Conservation (phyloP, 2,888 invertebrate genomes). For the Pandemis cinnamomeana region DNA sequence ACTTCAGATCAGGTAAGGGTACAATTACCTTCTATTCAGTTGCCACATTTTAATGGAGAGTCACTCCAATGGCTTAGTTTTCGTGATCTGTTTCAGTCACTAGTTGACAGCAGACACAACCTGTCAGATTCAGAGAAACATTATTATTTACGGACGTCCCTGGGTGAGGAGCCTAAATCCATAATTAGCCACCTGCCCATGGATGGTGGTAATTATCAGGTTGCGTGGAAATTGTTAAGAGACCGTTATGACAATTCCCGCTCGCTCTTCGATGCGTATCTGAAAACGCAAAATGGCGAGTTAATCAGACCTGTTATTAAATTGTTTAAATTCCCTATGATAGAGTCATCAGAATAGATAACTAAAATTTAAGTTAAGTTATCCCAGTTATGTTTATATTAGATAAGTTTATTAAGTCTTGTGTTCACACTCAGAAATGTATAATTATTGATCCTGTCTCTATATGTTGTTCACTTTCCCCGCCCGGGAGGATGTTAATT, state of each 20-base stretch:
- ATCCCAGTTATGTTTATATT: too few species aligned
- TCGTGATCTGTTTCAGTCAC: not conserved
- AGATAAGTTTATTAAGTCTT: too few species aligned
- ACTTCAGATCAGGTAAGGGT: slow-evolving; percentile 3
- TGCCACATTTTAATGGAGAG: not conserved
- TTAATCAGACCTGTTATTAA: not conserved
- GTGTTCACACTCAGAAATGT: too few species aligned
- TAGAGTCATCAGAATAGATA: not conserved
- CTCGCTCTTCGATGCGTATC: not conserved
- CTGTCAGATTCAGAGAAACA: slow-evolving; percentile 6
- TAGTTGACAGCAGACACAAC: not conserved
- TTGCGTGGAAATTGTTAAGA: not conserved
- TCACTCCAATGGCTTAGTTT: not conserved
- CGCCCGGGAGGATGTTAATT: too few species aligned
- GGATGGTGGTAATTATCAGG: not conserved
- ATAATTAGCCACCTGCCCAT: not conserved
- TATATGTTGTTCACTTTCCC: too few species aligned
- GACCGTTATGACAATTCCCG: not conserved
- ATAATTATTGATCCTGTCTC: too few species aligned
- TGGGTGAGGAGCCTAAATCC: not conserved
- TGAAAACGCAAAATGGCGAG: not conserved
- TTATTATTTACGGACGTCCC: not conserved
- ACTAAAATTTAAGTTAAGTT: too few species aligned
- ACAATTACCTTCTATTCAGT: not conserved
- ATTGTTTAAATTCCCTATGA: not conserved